A percentile compares a stretch with the other conserved stretches of the same genome.
phyloP scores from a whole-genome alignment of 2,113 vertebrate genomes.

The Salminus brasiliensis region DNA sequence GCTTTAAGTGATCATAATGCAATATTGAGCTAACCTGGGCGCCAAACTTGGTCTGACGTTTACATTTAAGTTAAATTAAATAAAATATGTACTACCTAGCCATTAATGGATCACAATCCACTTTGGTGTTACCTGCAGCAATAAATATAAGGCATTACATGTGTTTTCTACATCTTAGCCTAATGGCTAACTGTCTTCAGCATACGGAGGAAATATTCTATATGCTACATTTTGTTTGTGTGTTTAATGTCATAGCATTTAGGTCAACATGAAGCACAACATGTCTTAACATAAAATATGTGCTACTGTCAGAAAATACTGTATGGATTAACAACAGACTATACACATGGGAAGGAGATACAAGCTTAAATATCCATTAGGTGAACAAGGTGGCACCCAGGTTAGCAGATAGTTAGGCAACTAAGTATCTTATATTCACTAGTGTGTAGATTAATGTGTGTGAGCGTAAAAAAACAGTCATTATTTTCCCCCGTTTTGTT shows the following conservation, averaged over 20 bases:
- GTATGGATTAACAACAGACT: too few species aligned
- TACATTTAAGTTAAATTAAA: neutral
- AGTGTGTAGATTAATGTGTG: slow-evolving; percentile 38
- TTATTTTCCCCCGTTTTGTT: neutral
- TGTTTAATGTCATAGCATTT: neutral
- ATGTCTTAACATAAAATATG: too few species aligned
- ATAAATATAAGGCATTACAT: slow-evolving; percentile 33
- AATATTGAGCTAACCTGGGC: slow-evolving; percentile 51
- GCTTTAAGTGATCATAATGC: slow-evolving; percentile 62
- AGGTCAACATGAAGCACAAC: too few species aligned
- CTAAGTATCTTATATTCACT: slow-evolving; percentile 41
- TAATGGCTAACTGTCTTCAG: neutral
- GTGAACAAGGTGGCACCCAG: slow-evolving; percentile 44
- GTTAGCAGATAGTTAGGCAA: slow-evolving; percentile 32
- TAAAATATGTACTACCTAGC: neutral
- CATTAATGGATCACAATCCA: neutral
- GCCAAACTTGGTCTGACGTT: slow-evolving; percentile 41
- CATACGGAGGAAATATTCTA: neutral
- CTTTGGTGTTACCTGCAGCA: slow-evolving; percentile 31
- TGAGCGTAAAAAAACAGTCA: neutral
- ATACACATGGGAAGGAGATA: too few species aligned
- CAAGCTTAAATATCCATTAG: neutral
- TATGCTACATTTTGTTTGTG: neutral
- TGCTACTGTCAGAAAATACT: too few species aligned
- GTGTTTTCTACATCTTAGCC: slow-evolving; percentile 5